Percentiles rank a stretch among this genome's conserved stretches.
These are phyloP conservation scores for Urocynchramus pylzowi DNA, from an alignment of 2,113 vertebrate genomes.

Conservation along the genomic window DNA sequence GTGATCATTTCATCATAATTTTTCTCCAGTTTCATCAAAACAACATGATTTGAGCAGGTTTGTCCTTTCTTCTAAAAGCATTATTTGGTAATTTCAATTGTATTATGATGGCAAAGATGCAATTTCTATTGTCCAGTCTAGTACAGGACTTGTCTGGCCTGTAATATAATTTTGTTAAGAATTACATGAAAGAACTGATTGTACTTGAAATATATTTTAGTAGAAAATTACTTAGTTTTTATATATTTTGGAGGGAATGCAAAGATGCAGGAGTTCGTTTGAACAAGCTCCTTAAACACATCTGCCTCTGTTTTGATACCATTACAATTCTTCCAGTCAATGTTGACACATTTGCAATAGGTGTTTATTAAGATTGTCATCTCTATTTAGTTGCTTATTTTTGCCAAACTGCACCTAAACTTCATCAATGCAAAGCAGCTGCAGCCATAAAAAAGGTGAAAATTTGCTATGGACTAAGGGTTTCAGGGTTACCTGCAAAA, in stretches of 20 bases:
- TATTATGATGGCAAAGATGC: background rate
- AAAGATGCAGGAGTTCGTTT: background rate
- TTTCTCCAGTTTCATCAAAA: background rate
- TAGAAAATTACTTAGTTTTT: background rate
- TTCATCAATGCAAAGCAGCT: background rate
- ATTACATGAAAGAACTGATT: background rate
- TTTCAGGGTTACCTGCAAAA: background rate
- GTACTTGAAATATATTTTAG: background rate
- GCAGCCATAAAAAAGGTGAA: background rate
- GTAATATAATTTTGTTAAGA: background rate
- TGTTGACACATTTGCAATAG: background rate
- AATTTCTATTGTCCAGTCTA: background rate
- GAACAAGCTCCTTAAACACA: background rate
- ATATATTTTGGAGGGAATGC: background rate
- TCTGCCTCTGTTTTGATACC: background rate
- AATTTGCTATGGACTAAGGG: background rate
- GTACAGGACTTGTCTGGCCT: background rate
- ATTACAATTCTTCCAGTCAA: background rate
- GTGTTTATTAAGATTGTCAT: background rate
- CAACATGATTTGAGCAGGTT: background rate
- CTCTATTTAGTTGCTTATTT: background rate
- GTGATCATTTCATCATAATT: background rate
- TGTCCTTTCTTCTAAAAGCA: background rate
- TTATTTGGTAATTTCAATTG: background rate
- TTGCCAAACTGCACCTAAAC: background rate